A percentile compares a stretch with the other conserved stretches of the same genome.
phyloP scores from a whole-genome alignment of 2,888 invertebrate genomes.

The Nowickia ferox region DNA sequence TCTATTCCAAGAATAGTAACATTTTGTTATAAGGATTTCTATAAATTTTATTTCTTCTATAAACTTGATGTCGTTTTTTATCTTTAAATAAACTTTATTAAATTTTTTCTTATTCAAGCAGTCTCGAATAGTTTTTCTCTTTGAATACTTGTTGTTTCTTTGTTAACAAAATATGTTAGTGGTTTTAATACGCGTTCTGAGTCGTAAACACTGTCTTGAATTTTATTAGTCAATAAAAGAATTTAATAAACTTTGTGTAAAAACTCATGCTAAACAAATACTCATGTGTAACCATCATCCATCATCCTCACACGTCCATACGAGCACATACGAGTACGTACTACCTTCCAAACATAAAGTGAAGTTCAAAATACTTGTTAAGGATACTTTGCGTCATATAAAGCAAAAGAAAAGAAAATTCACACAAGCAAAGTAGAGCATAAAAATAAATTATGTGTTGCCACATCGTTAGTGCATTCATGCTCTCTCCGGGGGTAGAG shows the following conservation, averaged over 20 bases:
- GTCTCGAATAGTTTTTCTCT: background rate
- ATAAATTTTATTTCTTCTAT: too few species aligned
- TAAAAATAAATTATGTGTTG: background rate
- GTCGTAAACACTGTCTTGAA: slow-evolving; percentile 3
- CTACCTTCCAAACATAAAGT: background rate
- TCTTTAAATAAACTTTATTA: too few species aligned
- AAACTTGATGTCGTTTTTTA: too few species aligned
- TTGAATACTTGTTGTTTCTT: background rate
- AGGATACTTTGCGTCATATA: background rate
- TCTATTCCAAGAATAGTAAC: too few species aligned
- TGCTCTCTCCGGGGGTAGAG: background rate
- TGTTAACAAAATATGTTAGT: background rate
- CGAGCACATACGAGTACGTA: too few species aligned
- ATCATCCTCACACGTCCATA: background rate
- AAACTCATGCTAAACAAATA: slow-evolving; percentile 6
- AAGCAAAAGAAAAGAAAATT: background rate
- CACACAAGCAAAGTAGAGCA: background rate
- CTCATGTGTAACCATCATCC: background rate
- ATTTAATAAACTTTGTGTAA: slow-evolving; percentile 26
- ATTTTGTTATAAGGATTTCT: too few species aligned
- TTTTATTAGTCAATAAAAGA: slow-evolving; percentile 39
- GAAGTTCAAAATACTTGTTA: slow-evolving; percentile 32
- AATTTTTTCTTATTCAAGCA: too few species aligned
- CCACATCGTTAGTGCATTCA: background rate
- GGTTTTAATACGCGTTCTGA: background rate